A percentile compares a stretch with the other conserved stretches of the same genome.
Evolutionary conservation across 2,113 vertebrate genomes (phyloP).

Genomic region (Labeo catla): DNA sequence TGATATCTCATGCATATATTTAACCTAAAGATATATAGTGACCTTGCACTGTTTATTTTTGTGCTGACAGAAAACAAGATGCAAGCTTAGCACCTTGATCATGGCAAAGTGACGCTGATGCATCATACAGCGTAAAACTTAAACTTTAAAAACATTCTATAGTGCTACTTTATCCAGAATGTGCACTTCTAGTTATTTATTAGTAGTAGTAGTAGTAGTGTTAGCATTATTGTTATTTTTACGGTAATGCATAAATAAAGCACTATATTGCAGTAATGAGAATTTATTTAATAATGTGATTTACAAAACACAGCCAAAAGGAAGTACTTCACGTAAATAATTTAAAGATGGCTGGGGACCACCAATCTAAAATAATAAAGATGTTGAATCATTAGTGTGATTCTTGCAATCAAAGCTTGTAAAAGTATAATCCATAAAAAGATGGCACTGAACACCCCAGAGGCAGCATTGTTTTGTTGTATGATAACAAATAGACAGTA

Average conservation of each 20-base stretch:
- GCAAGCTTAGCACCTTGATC: not conserved
- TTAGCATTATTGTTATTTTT: not conserved
- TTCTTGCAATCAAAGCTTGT: slow-evolving; percentile 14
- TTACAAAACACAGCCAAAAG: slow-evolving; percentile 27
- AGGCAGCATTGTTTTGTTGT: slow-evolving; percentile 22
- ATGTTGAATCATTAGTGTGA: slow-evolving; percentile 3
- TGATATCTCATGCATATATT: not conserved
- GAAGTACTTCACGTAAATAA: not conserved
- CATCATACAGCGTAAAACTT: not conserved
- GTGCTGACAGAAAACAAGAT: not conserved
- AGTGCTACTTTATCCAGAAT: not conserved
- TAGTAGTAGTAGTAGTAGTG: no score
- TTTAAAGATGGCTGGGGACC: not conserved
- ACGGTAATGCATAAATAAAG: not conserved
- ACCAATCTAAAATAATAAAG: not conserved
- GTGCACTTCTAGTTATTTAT: not conserved
- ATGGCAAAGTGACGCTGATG: not conserved
- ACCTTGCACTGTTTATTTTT: not conserved
- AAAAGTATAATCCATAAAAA: slow-evolving; percentile 20
- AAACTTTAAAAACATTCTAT: not conserved
- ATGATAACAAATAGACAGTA: slow-evolving; percentile 25
- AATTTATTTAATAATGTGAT: not conserved
- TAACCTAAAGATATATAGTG: not conserved
- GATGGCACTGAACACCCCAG: not conserved
- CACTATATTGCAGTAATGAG: not conserved